These are phyloP conservation scores for Sprattus sprattus DNA, from an alignment of 2,113 vertebrate species.

Conservation along the genomic window DNA sequence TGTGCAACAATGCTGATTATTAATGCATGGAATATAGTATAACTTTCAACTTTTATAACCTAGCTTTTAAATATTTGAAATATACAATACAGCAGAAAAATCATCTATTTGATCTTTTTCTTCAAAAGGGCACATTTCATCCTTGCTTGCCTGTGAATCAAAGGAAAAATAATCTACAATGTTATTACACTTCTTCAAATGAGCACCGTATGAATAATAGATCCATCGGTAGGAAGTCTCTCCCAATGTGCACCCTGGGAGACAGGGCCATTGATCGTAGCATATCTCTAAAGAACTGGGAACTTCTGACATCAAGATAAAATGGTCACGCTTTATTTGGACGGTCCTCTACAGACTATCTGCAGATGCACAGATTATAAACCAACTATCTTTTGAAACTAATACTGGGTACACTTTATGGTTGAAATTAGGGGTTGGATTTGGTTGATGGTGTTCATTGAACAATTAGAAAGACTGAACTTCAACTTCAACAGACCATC, in stretches of 20 bases:
- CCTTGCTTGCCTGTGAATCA: background rate
- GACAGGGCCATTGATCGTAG: conserved; percentile 35
- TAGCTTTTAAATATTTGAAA: background rate
- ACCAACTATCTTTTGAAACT: too few relatives aligned
- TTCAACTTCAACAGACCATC: too few relatives aligned
- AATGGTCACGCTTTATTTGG: background rate
- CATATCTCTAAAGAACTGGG: conserved; percentile 20
- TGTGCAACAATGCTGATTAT: background rate
- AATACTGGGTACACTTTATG: too few relatives aligned
- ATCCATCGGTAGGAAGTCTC: conserved; percentile 33
- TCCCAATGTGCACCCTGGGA: conserved; percentile 28
- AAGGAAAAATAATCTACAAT: background rate
- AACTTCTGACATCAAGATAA: conserved; percentile 24
- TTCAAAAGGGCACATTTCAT: conserved; percentile 9
- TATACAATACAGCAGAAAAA: background rate
- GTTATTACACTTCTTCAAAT: conserved; percentile 30
- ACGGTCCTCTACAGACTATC: too few relatives aligned
- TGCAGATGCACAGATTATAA: too few relatives aligned
- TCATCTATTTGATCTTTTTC: background rate
- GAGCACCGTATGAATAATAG: conserved; percentile 43
- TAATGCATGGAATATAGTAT: background rate
- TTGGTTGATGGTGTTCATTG: too few relatives aligned
- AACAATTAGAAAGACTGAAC: too few relatives aligned
- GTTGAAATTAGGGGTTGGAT: too few relatives aligned
- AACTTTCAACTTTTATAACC: background rate